Base-by-base conservation (phyloP, 30 jellyfish, hydroid and myxozoan species). In the Rhopilema esculentum region DNA sequence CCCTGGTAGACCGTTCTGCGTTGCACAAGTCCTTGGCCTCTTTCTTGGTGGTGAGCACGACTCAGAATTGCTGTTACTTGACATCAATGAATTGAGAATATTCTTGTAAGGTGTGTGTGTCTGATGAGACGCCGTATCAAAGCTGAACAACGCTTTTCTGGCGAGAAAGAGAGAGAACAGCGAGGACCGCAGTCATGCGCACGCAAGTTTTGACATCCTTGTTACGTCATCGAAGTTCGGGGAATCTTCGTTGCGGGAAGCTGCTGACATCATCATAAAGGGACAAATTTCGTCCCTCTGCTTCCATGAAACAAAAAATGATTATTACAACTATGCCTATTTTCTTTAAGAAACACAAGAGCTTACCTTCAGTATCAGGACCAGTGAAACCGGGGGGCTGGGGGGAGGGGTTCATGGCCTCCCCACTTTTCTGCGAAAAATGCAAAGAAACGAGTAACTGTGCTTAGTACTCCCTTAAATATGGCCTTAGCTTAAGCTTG, bases 41-140 rank as follows among this genome's bases (percentile, higher is more conserved):
- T 95, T 95, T 86, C 97, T 95, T 81, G 99, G 99, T 66, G 99
- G 99, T 69, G 98, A 87, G 98, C 92, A 79, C 83, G 93, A 71
- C 85, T 88, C 95, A 79, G 90, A 61, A 77, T 86, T 91, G 83
- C 80, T 86, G 88, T 95, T 80, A 91, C 98, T 95, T 95, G 99
- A 95, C 99, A 95, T 95, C 97, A 95, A 91, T 85, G 89, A 62
- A 52, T 69, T 63, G 27, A 70, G 77, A 77, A 40, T 27, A 31
- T 18, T 53, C 84, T 31, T 70, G 85, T 66, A 57, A 61, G 83
- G 77, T 52, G 51, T 16, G 24, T 51, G 29, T 15, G 27, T 68
- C n/a, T 40, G n/a, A n/a, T 63, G 69, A 19, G 83, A 73, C 76
- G 82, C 79, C 70, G 83, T 49, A 20, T 48, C 48, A 52, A 64